phyloP scores from a whole-genome alignment of 37 sponge, comb jelly and placozoan genomes.

The Mnemiopsis leidyi region DNA sequence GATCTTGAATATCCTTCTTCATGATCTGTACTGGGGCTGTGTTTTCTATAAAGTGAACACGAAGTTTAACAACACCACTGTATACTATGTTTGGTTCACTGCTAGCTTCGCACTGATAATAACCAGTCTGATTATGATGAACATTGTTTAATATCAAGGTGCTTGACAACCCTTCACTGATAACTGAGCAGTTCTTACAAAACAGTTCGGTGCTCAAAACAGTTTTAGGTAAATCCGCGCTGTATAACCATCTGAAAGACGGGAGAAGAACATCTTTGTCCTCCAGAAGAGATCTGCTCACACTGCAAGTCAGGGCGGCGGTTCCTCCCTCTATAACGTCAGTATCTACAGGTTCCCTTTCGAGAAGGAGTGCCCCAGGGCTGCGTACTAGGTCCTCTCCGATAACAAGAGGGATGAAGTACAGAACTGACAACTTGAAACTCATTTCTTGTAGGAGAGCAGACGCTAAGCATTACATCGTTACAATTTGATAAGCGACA shows the following conservation, averaged over 20 bases:
- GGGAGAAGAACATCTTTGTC: neutral
- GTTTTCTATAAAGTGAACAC: neutral
- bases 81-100: neutral
- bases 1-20: neutral
- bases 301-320: neutral
- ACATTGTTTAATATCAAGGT: neutral
- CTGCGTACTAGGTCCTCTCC: neutral
- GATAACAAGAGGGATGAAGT: neutral
- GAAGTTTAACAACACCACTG: neutral
- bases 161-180: neutral
- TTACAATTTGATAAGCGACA: too few relatives aligned
- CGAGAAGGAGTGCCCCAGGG: constrained; percentile 16
- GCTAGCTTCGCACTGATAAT: neutral
- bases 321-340: neutral
- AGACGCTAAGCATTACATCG: too few relatives aligned
- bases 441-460: too few relatives aligned
- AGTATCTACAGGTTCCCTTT: neutral
- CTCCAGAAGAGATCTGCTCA: neutral
- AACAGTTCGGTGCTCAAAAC: neutral
- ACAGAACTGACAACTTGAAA: neutral
- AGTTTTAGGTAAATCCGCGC: neutral
- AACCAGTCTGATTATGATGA: neutral
- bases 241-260: neutral
- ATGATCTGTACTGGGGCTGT: neutral
- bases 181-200: neutral